phyloP scores from a whole-genome alignment of 2,888 invertebrate genomes.

The Pollenia labialis region DNA sequence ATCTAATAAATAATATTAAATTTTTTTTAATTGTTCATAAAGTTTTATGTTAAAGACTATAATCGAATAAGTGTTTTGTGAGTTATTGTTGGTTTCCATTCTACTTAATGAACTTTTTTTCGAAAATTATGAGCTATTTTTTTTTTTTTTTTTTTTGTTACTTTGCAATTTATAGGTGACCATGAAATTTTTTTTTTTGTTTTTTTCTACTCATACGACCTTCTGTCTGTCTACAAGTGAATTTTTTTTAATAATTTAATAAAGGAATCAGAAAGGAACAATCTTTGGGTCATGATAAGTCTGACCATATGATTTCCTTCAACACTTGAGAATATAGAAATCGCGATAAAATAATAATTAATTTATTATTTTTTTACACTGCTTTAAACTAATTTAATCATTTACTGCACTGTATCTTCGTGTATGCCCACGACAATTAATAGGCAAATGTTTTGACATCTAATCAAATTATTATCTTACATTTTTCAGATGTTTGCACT shows the following conservation, averaged over 20 bases:
- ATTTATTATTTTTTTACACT: no score
- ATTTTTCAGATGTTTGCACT: slow-evolving; percentile 1
- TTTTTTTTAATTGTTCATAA: slow-evolving; percentile 80
- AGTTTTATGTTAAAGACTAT: not conserved
- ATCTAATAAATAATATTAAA: slow-evolving; percentile 82
- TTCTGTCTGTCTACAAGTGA: slow-evolving; percentile 26
- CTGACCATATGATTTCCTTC: not conserved
- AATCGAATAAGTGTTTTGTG: slow-evolving; percentile 37
- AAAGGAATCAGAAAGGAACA: not conserved
- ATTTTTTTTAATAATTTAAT: slow-evolving; percentile 12
- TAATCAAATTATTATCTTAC: not conserved
- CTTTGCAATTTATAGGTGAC: slow-evolving; percentile 76
- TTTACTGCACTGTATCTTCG: no score
- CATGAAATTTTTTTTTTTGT: slow-evolving; percentile 76
- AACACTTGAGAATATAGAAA: no score
- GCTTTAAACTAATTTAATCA: no score
- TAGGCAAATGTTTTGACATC: no score
- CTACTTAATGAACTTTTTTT: slow-evolving; percentile 2
- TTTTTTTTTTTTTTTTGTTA: slow-evolving; percentile 6
- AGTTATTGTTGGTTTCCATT: slow-evolving; percentile 1
- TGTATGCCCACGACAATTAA: no score
- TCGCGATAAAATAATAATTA: no score
- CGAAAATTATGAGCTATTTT: not conserved
- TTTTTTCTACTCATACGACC: slow-evolving; percentile 31
- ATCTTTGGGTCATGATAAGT: not conserved